These are phyloP conservation scores for Lamellibrachia columna DNA, from an alignment of 2,888 invertebrate species.

Conservation along the genomic window DNA sequence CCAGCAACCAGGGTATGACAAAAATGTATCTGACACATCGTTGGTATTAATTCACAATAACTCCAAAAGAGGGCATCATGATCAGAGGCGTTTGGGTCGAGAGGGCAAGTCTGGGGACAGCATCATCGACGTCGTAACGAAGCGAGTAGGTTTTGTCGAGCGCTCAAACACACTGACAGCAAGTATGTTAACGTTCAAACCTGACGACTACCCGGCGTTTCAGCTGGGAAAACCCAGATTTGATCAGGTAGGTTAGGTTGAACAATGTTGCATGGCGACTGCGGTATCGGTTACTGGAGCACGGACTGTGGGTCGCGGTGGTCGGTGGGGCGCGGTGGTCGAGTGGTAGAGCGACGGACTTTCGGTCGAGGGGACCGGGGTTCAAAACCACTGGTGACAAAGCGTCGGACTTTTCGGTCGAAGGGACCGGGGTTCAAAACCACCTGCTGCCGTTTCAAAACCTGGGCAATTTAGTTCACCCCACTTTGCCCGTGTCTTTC, in stretches of 20 bases:
- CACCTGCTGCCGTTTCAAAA: too few relatives aligned
- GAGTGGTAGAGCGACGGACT: too few relatives aligned
- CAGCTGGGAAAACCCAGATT: conserved; percentile 34
- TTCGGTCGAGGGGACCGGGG: too few relatives aligned
- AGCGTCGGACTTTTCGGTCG: too few relatives aligned
- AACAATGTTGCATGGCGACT: background rate
- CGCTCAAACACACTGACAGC: background rate
- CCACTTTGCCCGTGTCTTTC: too few relatives aligned
- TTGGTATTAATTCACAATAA: conserved; percentile 24
- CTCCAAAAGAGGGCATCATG: background rate
- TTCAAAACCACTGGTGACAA: too few relatives aligned
- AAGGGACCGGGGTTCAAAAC: too few relatives aligned
- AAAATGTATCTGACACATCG: conserved; percentile 7
- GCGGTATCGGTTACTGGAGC: background rate
- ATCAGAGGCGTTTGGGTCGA: background rate
- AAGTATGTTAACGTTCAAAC: background rate
- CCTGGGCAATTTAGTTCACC: too few relatives aligned
- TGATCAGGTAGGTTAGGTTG: conserved; percentile 31
- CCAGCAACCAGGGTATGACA: background rate
- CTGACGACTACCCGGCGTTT: conserved; percentile 29
- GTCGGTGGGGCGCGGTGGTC: too few relatives aligned
- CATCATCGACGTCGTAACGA: background rate
- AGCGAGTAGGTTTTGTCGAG: background rate
- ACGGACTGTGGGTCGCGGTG: too few relatives aligned
- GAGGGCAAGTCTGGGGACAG: background rate